Base-by-base conservation (phyloP, 2,113 vertebrate genomes). In the Corapipo altera region DNA sequence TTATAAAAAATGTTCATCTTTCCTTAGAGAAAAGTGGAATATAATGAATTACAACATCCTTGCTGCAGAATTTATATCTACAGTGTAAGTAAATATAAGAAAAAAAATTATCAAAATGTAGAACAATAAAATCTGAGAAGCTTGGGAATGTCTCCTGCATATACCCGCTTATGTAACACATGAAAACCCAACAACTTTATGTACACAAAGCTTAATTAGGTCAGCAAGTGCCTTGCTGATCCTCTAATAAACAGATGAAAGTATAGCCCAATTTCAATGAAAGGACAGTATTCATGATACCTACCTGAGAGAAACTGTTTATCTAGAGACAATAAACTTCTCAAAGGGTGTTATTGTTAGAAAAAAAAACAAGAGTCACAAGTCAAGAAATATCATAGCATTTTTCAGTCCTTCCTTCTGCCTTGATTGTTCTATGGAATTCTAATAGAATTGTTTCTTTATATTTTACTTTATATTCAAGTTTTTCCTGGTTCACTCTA, bases 161-260 rank as follows among this genome's bases (percentile, higher is more conserved):
- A 46, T 18, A 77, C 12, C 9, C 54, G 8, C 12, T 75, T 64
- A 43, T 15, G 55, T 33, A 93, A 78, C 59, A 58, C 12, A 35
- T 32, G 6, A 32, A 55, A 76, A 55, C 1, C 0, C 7, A 39
- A 6, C 8, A 46, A 49, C 16, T 57, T 73, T 15, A 15, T 58
- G 30, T 37, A 82, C 93, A 66, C 5, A 74, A 71, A 55, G 8
- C 43, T 55, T 65, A 62, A 69, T 64, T 81, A 16, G 0, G 23
- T 30, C 10, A 27, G n/a, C 5, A 71, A 85, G 2, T 57, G 15
- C 12, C 23, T 48, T 15, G 16, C 44, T 27, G 32, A 33, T 48
- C 9, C 33, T 72, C 35, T 27, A 69, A 55, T 72, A 82, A 52
- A 3, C 13, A 43, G 10, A 8, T 59, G 23, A 67, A 88, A 82